phyloP scores from a whole-genome alignment of 30 jellyfish, hydroid and myxozoan species.

The Hydractinia echinata region DNA sequence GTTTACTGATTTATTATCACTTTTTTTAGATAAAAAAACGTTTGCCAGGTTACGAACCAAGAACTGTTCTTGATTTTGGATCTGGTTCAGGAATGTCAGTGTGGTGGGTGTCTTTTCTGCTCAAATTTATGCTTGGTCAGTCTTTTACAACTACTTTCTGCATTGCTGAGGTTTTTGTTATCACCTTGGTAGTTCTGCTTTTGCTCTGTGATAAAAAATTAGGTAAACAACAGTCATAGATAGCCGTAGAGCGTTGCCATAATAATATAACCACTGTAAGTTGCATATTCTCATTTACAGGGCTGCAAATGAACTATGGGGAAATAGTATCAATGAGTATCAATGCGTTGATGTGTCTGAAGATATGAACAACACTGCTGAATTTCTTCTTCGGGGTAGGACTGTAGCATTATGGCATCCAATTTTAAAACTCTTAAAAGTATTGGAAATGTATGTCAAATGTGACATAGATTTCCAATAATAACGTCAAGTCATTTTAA shows the following conservation, averaged over 20 bases:
- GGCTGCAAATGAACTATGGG: conserved; percentile 67
- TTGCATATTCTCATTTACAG: background rate
- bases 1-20: background rate
- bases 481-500: background rate
- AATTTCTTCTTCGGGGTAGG: conserved; percentile 71
- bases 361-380: conserved; percentile 59
- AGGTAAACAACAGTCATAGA: background rate
- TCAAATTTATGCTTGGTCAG: background rate
- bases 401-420: too few species aligned
- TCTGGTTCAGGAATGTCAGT: conserved; percentile 87
- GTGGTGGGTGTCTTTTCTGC: conserved; percentile 46
- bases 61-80: conserved; percentile 88
- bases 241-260: background rate
- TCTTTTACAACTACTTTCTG: background rate
- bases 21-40: conserved; percentile 49
- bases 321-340: conserved; percentile 53
- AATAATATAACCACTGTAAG: background rate
- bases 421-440: too few species aligned
- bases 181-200: background rate
- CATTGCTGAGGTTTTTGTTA: background rate
- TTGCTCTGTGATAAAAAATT: background rate
- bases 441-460: too few species aligned
- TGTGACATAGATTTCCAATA: background rate
- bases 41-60: conserved; percentile 69
- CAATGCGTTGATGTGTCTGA: conserved; percentile 94